Conservation (phyloP, 30 jellyfish, hydroid and myxozoan genomes). For the Hydractinia echinata region DNA sequence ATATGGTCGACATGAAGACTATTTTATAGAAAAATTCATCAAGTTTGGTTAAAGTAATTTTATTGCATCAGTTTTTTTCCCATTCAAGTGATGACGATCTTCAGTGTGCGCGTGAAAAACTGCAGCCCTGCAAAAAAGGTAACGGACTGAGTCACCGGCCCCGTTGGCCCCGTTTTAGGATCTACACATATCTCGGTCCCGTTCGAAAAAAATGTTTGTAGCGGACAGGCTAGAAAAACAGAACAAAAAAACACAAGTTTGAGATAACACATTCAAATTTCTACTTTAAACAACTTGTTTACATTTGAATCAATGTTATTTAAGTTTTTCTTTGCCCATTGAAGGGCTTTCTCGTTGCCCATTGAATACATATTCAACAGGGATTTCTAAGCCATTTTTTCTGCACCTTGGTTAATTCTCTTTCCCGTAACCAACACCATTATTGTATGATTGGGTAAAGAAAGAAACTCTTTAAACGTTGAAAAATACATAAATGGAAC, state of each 20-base stretch:
- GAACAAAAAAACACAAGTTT: slow-evolving; percentile 7
- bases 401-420: background rate
- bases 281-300: slow-evolving; percentile 4
- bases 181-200: too few relatives aligned
- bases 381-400: background rate
- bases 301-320: background rate
- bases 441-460: background rate
- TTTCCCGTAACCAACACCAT: slow-evolving; percentile 21
- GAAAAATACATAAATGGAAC: slow-evolving; percentile 1
- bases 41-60: too few relatives aligned
- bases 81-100: too few relatives aligned
- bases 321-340: slow-evolving; percentile 11
- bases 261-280: background rate
- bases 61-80: too few relatives aligned
- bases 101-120: too few relatives aligned
- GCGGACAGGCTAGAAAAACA: slow-evolving; percentile 18
- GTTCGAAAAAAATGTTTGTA: background rate
- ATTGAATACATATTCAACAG: slow-evolving; percentile 7
- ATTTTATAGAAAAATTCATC: too few relatives aligned
- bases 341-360: slow-evolving; percentile 4
- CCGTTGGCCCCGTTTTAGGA: too few relatives aligned
- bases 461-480: background rate
- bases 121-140: too few relatives aligned
- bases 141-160: too few relatives aligned
- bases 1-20: slow-evolving; percentile 21